Evolutionary conservation across 92 coral and sea anemone species (phyloP).

Genomic region (Hydrozoanthus gracilis): DNA sequence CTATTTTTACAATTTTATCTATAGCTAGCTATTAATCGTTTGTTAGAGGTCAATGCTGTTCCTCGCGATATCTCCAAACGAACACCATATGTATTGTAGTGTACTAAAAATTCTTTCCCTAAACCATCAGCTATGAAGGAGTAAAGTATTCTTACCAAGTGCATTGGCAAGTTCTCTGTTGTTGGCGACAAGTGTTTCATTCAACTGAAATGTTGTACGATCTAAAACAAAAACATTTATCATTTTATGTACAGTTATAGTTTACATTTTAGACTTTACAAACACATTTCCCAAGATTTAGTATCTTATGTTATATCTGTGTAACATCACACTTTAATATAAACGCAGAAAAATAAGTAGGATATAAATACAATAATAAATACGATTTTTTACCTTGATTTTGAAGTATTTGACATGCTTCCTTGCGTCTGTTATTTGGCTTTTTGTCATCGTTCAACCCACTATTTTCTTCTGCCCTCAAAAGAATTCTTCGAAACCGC

Average conservation of each 20-base stretch:
- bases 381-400: constrained; percentile 8
- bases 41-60: no score
- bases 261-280: not conserved
- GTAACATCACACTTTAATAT: not conserved
- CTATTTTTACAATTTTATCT: no score
- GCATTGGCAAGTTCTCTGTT: constrained; percentile 48
- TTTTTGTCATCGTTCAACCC: not conserved
- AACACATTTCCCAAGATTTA: not conserved
- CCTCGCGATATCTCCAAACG: no score
- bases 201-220: not conserved
- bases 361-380: no score
- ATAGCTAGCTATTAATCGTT: no score
- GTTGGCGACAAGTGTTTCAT: constrained; percentile 34
- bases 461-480: constrained; percentile 13
- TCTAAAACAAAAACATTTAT: constrained; percentile 18
- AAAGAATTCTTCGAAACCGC: constrained; percentile 24
- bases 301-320: not conserved
- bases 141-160: constrained; percentile 26
- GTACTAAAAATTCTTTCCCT: not conserved
- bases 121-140: not conserved
- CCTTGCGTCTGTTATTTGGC: not conserved
- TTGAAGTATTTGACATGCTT: not conserved
- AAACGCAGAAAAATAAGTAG: not conserved
- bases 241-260: not conserved
- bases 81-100: no score